Base-by-base conservation (phyloP, 2,888 invertebrate species). In the Anarsia innoxiella region DNA sequence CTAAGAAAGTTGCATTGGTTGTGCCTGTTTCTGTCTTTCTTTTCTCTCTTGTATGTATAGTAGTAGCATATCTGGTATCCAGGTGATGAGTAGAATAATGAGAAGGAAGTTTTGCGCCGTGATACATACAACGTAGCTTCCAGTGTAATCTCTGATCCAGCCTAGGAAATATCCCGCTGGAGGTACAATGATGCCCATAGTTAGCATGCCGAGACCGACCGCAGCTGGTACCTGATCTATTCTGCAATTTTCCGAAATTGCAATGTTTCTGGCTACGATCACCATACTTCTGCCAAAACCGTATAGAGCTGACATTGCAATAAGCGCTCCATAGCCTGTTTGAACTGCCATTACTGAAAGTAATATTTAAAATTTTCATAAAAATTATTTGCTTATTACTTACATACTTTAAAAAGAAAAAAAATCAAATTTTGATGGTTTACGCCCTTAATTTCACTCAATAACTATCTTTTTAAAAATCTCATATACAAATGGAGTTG, bases 261-360 rank as follows among this genome's bases (percentile, higher is more conserved):
- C 88, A 27, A 92, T 78, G 58, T 91, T 91, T 56, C 91, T 89
- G 45, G 90, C 90, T 1, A 92, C 89, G n/a, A 93, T 89, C 0
- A 91, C 88, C 53, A 90, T 88, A 33, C 93, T 91, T 46, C 93
- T 88, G 13, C 90, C 86, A 52, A 90, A 88, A n/a, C 92, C 92
- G 51, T 88, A 89, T 0, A 92, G 61, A 6, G 86, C 73, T 1
- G 90, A 87, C 65, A 88, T 79, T 0, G 70, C 48, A 3, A 90
- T 69, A 23, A 92, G 61, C 3, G 79, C 66, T 0, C 59, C 61
- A 19, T 88, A 70, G 15, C 86, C 76, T 0, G 84, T 83, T 52
- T 89, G 89, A 48, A 88, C 86, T 0, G 89, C 90, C 48, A 92
- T 56, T 32, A 89, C 90, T 88, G 75, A 48, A 73, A 25, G 19